These are phyloP conservation scores for Mormoops blainvillei DNA, from an alignment of 2,113 vertebrate genomes.

Conservation along the genomic window DNA sequence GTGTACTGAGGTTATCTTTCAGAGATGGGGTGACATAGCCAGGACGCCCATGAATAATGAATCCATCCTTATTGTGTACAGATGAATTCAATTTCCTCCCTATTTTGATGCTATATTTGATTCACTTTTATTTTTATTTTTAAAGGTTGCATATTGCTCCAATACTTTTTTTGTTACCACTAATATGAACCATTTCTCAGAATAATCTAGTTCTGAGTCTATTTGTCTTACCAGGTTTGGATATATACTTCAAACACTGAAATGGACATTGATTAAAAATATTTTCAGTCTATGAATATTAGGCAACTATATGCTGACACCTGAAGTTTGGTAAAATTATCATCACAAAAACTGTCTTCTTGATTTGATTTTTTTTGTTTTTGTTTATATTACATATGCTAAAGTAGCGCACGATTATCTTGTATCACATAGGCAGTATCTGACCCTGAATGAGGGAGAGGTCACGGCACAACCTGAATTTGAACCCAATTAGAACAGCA, in stretches of 20 bases:
- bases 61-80: slow-evolving; percentile 76
- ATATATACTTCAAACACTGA: slow-evolving; percentile 42
- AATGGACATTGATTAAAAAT: slow-evolving; percentile 49
- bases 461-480: slow-evolving; percentile 61
- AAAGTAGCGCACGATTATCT: neutral
- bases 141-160: slow-evolving; percentile 77
- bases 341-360: neutral
- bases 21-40: slow-evolving; percentile 75
- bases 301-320: slow-evolving; percentile 24
- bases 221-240: slow-evolving; percentile 64
- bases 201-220: slow-evolving; percentile 65
- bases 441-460: slow-evolving; percentile 34
- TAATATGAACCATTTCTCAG: slow-evolving; percentile 73
- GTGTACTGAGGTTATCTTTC: slow-evolving; percentile 80
- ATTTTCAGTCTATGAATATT: slow-evolving; percentile 46
- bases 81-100: slow-evolving; percentile 83
- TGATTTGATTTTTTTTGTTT: slow-evolving; percentile 53
- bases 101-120: slow-evolving; percentile 81
- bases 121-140: slow-evolving; percentile 82
- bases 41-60: slow-evolving; percentile 78
- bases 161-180: slow-evolving; percentile 63
- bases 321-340: slow-evolving; percentile 16
- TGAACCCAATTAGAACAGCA: slow-evolving; percentile 74
- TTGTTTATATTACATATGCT: neutral
- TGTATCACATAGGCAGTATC: neutral